A percentile compares a stretch with the other conserved stretches of the same genome.
These are phyloP conservation scores for Spisula solida DNA, from an alignment of 2,888 invertebrate genomes.

Conservation along the genomic window DNA sequence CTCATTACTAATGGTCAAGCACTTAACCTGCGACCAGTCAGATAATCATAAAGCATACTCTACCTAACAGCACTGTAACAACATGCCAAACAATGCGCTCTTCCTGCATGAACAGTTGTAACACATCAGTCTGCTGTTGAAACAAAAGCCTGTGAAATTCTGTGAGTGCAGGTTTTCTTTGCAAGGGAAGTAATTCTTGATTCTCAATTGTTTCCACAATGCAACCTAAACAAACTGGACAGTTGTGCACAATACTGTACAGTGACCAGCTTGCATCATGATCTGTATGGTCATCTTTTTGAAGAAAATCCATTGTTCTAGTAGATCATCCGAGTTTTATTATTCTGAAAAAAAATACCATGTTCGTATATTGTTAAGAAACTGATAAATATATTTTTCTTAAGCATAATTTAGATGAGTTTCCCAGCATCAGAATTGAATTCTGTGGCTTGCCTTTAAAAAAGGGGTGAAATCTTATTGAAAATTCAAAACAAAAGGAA, in stretches of 20 bases:
- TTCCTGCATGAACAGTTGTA: conserved; percentile 69
- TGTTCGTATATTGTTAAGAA: background rate
- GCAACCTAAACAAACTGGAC: conserved; percentile 75
- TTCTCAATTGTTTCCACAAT: conserved; percentile 73
- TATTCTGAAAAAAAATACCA: background rate
- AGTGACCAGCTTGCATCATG: conserved; percentile 73
- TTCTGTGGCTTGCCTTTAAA: too few relatives aligned
- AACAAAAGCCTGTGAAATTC: conserved; percentile 68
- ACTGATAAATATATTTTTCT: too few relatives aligned
- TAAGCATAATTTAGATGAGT: too few relatives aligned
- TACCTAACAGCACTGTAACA: conserved; percentile 71
- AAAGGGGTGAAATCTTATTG: too few relatives aligned
- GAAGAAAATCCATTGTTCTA: conserved; percentile 60
- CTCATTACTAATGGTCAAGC: background rate
- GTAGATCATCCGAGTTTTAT: too few relatives aligned
- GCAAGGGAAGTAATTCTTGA: conserved; percentile 57
- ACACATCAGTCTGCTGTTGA: conserved; percentile 61
- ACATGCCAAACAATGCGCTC: conserved; percentile 71
- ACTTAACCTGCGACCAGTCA: too few relatives aligned
- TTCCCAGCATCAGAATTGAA: too few relatives aligned
- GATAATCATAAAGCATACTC: too few relatives aligned
- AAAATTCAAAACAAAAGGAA: too few relatives aligned
- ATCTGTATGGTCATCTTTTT: conserved; percentile 61
- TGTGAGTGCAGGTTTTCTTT: conserved; percentile 72
- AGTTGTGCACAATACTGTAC: conserved; percentile 55